A percentile compares a stretch with the other conserved stretches of the same genome.
These are phyloP conservation scores for Acanthoscelides obtectus DNA, from an alignment of 2,888 invertebrate species.

Conservation along the genomic window DNA sequence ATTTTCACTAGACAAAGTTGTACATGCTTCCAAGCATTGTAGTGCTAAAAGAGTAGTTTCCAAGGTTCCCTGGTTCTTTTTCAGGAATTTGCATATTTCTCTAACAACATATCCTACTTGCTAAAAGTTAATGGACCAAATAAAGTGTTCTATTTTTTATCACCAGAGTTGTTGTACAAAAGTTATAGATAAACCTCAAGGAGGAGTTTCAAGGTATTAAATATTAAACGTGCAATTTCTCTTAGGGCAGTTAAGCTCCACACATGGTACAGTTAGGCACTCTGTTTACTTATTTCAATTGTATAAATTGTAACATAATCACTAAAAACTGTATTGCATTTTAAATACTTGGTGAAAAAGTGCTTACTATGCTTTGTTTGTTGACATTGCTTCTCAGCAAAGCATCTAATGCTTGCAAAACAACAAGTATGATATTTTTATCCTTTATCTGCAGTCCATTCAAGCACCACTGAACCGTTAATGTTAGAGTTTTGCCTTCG, in stretches of 20 bases:
- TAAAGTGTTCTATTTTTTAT: no score
- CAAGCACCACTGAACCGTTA: constrained; percentile 43
- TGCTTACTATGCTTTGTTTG: neutral
- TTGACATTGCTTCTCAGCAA: constrained; percentile 38
- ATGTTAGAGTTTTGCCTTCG: constrained; percentile 40
- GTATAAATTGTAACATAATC: no score
- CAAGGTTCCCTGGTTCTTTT: constrained; percentile 8
- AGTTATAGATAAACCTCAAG: no score
- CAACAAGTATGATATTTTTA: constrained; percentile 34
- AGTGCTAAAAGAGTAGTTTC: constrained; percentile 32
- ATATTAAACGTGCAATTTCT: no score
- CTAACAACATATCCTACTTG: constrained; percentile 24
- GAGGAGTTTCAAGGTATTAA: no score
- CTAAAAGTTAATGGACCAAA: constrained; percentile 30
- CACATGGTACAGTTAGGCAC: no score
- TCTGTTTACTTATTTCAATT: no score
- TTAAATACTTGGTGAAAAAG: no score
- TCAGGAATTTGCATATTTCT: constrained; percentile 15
- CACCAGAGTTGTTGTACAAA: no score
- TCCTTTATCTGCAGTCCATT: constrained; percentile 37
- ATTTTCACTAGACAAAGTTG: constrained; percentile 21
- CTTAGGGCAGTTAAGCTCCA: no score
- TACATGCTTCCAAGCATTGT: constrained; percentile 41
- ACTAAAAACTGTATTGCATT: no score
- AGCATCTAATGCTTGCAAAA: constrained; percentile 42